These are phyloP conservation scores for Petroica traversi DNA, from an alignment of 2,113 vertebrate species.

Conservation along the genomic window DNA sequence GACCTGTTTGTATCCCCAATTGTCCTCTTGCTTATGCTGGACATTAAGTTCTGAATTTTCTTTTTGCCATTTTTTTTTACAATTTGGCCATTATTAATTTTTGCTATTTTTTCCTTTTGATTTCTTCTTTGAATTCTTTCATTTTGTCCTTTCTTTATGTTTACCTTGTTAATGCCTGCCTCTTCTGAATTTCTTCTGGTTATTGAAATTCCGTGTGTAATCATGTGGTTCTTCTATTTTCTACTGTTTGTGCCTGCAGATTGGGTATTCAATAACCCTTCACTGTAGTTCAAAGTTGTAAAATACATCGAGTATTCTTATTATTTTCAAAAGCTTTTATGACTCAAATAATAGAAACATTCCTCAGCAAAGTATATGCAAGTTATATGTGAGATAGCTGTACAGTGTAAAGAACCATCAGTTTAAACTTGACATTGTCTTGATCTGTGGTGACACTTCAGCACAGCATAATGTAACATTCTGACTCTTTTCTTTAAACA, in stretches of 20 bases:
- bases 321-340: not conserved
- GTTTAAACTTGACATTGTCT: not conserved
- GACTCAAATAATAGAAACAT: not conserved
- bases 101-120: not conserved
- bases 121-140: not conserved
- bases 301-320: not conserved
- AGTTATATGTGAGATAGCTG: not conserved
- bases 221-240: not conserved
- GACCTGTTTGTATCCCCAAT: no score
- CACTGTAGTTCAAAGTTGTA: not conserved
- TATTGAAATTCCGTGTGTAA: not conserved
- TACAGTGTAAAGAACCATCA: not conserved
- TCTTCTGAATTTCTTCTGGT: not conserved
- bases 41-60: no score
- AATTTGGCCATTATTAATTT: not conserved
- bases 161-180: not conserved
- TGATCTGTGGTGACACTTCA: not conserved
- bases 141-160: not conserved
- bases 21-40: no score
- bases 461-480: not conserved
- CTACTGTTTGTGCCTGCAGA: not conserved
- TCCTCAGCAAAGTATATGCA: not conserved
- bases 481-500: constrained; percentile 13
- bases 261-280: not conserved
- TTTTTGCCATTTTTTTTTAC: not conserved